Percentiles rank a stretch among this genome's conserved stretches.
Conservation (phyloP, 2,113 vertebrate species). For the Mus pahari region DNA sequence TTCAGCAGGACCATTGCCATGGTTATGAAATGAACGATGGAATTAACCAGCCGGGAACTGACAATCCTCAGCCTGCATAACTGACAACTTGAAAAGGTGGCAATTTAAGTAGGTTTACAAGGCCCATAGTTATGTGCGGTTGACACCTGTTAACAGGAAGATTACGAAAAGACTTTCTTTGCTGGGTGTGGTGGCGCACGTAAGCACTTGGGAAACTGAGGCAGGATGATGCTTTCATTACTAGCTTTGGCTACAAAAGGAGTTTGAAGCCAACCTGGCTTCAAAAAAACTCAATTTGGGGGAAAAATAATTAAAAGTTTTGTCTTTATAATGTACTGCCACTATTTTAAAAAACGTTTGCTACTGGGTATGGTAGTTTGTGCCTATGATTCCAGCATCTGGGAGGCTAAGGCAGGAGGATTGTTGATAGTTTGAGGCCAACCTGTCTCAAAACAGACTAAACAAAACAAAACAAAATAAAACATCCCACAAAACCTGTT, state of each 20-base stretch:
- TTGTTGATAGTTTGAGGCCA: neutral
- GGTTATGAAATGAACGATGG: neutral
- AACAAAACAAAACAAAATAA: neutral
- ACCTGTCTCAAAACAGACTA: neutral
- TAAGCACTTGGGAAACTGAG: neutral
- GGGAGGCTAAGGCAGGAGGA: neutral
- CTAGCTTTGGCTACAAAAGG: neutral
- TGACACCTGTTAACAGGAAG: neutral
- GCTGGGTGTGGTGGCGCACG: neutral
- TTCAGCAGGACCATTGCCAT: neutral
- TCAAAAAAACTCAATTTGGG: too few species aligned
- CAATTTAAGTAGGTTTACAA: neutral
- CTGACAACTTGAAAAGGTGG: neutral
- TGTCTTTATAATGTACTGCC: neutral
- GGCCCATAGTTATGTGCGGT: neutral
- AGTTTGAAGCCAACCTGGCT: neutral
- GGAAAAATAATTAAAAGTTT: neutral
- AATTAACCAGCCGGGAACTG: neutral
- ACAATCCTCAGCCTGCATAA: neutral
- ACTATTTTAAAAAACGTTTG: slow-evolving; percentile 17
- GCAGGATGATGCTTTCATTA: neutral
- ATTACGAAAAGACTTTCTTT: neutral
- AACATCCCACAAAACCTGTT: neutral
- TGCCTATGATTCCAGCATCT: neutral
- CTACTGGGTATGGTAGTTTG: neutral